Evolutionary conservation across 2,797 vertebrate species (phyloP).

Genomic region (Rhinichthys osculus): DNA sequence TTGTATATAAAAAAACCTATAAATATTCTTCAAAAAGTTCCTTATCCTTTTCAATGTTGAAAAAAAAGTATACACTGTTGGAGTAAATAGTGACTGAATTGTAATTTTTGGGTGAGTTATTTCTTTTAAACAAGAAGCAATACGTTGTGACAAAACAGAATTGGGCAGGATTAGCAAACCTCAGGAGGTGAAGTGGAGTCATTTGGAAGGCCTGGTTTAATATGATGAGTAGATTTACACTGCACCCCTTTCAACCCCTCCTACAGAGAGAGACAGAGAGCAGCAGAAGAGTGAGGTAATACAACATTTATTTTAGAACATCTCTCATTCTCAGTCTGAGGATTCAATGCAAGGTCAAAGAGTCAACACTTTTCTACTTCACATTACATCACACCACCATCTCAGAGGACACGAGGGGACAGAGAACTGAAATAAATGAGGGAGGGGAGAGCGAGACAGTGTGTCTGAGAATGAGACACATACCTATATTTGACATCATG

Average conservation of each 20-base stretch:
- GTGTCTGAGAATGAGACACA: slow-evolving; percentile 17
- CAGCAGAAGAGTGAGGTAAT: slow-evolving; percentile 29
- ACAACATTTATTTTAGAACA: slow-evolving; percentile 1
- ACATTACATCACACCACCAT: slow-evolving; percentile 25
- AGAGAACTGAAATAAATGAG: slow-evolving; percentile 16
- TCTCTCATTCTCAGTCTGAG: slow-evolving; percentile 17
- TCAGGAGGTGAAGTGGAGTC: slow-evolving; percentile 9
- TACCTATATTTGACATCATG: slow-evolving; percentile 19
- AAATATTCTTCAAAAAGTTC: background rate
- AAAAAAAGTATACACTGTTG: background rate
- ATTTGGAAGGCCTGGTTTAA: slow-evolving; percentile 21
- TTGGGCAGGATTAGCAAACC: slow-evolving; percentile 7
- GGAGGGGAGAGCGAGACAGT: background rate
- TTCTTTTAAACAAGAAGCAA: slow-evolving; percentile 22
- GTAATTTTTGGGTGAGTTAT: background rate
- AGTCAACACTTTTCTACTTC: slow-evolving; percentile 19
- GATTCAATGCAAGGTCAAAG: slow-evolving; percentile 28
- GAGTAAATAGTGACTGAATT: background rate
- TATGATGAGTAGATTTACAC: slow-evolving; percentile 31
- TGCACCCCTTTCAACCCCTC: slow-evolving; percentile 5
- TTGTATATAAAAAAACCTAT: background rate
- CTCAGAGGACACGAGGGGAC: slow-evolving; percentile 17
- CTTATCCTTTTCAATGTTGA: background rate
- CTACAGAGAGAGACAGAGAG: background rate
- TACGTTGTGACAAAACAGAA: background rate